Evolutionary conservation across 1,140 invertebrate species (phyloP), one percentile per base, ranked within the genome.

Genomic region (Platyscapa corneri): DNA sequence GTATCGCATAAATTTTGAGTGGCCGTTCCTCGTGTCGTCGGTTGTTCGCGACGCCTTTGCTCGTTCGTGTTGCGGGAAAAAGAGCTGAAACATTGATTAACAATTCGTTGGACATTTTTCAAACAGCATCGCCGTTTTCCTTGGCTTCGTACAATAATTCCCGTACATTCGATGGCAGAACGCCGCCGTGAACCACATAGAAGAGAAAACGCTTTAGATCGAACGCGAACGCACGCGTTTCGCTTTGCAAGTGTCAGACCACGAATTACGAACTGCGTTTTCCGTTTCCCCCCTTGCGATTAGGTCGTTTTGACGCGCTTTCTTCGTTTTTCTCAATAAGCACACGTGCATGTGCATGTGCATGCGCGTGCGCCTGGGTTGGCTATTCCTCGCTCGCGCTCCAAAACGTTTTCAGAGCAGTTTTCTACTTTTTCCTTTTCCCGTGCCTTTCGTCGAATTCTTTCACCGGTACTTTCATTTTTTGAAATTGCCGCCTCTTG

Each of bases 311-410:
- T 74, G 65, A 79, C 74, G 74, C 80, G 84, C 84, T 86, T 86
- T 82, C 84, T 82, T 86, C 64, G 67, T 74, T 75, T 80, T 42
- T 53, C 32, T n/a, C 23, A 2, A 14, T 18, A 10, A n/a, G n/a
- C n/a, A n/a, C n/a, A 14, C 37, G 5, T 16, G 70, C 37, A 42
- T 46, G 53, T 53, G 34, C n/a, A n/a, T 30, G 34, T 10, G 70
- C 18, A n/a, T n/a, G n/a, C n/a, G n/a, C n/a, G n/a, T n/a, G n/a
- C n/a, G n/a, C n/a, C n/a, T n/a, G n/a, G n/a, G n/a, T n/a, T n/a
- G n/a, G n/a, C n/a, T n/a, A n/a, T n/a, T n/a, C n/a, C n/a, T n/a
- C 10, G 46, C 83, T 72, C 83, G 83, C 77, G 83, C 83, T 84
- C 75, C 82, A 83, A 77, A 84, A 67, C 53, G 32, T 67, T 85